Evolutionary conservation across 2,113 vertebrate species (phyloP), one percentile per base, ranked within the genome.

Genomic region (Aix galericulata): DNA sequence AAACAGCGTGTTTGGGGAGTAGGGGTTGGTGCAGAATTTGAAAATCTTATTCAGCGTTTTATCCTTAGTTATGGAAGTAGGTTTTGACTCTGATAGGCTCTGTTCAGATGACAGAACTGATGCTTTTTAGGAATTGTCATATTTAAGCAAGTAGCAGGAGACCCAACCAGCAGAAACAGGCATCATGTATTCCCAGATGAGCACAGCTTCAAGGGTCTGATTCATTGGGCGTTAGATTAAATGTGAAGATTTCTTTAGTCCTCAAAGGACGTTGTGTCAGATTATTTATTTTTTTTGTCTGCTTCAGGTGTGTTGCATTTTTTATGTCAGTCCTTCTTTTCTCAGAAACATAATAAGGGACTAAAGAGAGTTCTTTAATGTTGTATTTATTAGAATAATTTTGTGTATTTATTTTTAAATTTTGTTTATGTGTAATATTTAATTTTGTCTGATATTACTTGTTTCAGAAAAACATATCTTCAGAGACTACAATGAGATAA

Each of bases 21-120:
- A 21, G 46, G 46, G 46, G 10, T 48, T 48, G 46, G 46, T 50
- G 38, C 40, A 82, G 78, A 75, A 53, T 2, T 4, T 81, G 34
- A 68, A 93, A 89, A 36, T 82, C 91, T 91, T 89, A 84, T 50
- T 94, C 71, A 88, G 72, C 87, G 4, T 93, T 95, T 97, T 82
- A 16, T 42, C 38, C 13, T 76, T 46, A 20, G 22, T 63, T 83
- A 46, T 50, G 53, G 78, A 82, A 78, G 53, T 3, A 84, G 60
- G 15, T 27, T 82, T 88, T 56, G 48, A 58, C 34, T 85, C 68
- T 31, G 71, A 59, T 62, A 55, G 73, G 31, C 40, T 92, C 31
- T 82, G 31, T n/a, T 89, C 59, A 46, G 22, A 8, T 73, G 82
- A 38, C 44, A 76, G 75, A 66, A 40, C 29, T 56, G 77, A 29